A percentile compares a stretch with the other conserved stretches of the same genome.
phyloP scores from a whole-genome alignment of 2,888 invertebrate species.

The Agonopterix arenella region DNA sequence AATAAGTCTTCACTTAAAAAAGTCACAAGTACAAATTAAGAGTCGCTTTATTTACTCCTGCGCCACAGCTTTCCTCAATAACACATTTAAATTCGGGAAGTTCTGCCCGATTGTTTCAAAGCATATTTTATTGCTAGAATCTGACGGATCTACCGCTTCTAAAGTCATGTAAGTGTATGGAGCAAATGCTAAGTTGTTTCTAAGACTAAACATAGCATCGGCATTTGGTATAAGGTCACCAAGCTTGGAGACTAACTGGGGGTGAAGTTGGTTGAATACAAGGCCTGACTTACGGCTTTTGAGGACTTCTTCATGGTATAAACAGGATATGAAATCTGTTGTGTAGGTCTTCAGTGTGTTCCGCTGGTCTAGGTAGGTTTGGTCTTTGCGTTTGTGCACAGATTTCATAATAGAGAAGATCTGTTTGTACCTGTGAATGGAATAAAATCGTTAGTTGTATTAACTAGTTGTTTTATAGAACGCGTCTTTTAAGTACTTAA shows the following conservation, averaged over 20 bases:
- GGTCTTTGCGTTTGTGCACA: conserved; percentile 23
- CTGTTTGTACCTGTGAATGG: conserved; percentile 43
- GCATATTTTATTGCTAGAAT: conserved; percentile 40
- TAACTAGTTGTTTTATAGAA: background rate
- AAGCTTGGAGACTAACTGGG: conserved; percentile 43
- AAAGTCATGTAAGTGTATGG: conserved; percentile 44
- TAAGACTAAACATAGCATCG: conserved; percentile 44
- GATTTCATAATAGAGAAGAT: conserved; percentile 33
- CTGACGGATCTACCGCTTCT: conserved; percentile 25
- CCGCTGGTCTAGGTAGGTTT: conserved; percentile 27
- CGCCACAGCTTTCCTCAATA: conserved; percentile 38
- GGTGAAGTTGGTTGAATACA: conserved; percentile 44
- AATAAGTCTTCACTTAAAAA: too few relatives aligned
- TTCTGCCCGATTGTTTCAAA: conserved; percentile 37
- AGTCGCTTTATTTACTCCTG: conserved; percentile 16
- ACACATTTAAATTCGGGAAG: conserved; percentile 36
- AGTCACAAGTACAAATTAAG: too few relatives aligned
- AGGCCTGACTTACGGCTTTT: conserved; percentile 34
- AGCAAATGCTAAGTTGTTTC: conserved; percentile 55
- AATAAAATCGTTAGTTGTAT: background rate
- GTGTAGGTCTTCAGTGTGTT: conserved; percentile 38
- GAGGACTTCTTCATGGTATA: conserved; percentile 47
- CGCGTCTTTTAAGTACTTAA: too few relatives aligned
- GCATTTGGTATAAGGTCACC: conserved; percentile 39
- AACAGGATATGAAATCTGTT: conserved; percentile 48